Conservation (phyloP, 2,113 vertebrate genomes). For the Cathartes aura region DNA sequence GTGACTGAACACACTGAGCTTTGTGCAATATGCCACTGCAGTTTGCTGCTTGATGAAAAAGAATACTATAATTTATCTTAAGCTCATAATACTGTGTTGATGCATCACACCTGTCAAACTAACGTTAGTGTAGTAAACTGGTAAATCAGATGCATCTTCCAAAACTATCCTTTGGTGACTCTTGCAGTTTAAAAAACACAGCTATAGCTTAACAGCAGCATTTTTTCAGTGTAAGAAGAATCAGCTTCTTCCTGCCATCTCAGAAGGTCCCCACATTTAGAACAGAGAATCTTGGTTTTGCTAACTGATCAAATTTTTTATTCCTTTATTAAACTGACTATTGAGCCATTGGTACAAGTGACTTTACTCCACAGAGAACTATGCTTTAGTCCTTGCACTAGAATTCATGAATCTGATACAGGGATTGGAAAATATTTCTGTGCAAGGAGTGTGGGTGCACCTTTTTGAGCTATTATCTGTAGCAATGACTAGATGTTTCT, state of each 20-base stretch:
- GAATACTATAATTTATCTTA: neutral
- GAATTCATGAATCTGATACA: neutral
- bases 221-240: neutral
- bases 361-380: neutral
- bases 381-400: neutral
- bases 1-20: constrained; percentile 57
- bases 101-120: neutral
- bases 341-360: neutral
- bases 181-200: neutral
- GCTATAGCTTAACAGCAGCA: neutral
- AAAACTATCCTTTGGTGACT: neutral
- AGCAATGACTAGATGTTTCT: neutral
- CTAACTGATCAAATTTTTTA: neutral
- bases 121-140: neutral
- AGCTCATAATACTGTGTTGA: neutral
- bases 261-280: neutral
- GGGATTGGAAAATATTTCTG: neutral
- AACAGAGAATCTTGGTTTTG: neutral
- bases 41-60: constrained; percentile 23
- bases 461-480: neutral
- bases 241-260: neutral
- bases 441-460: neutral
- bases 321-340: neutral
- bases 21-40: constrained; percentile 35
- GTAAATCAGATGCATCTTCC: neutral